phyloP scores from a whole-genome alignment of 2,888 invertebrate species.

The Girardia tigrina region DNA sequence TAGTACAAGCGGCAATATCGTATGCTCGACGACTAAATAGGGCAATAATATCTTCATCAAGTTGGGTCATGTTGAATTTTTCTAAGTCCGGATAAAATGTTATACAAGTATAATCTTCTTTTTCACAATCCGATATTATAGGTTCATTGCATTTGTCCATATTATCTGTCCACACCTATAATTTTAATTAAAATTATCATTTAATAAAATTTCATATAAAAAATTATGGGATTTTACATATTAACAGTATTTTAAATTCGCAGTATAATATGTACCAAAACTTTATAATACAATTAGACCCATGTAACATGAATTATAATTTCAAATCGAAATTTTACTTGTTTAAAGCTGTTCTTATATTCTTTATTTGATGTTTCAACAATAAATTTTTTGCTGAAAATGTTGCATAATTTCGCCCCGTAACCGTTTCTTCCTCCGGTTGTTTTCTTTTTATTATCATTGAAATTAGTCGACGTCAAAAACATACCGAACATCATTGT shows the following conservation, averaged over 20 bases:
- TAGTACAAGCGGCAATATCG: constrained; percentile 77
- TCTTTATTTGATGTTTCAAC: constrained; percentile 82
- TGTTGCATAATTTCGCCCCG: constrained; percentile 96
- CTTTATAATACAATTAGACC: no score
- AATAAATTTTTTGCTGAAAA: constrained; percentile 85
- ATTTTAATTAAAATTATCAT: no score
- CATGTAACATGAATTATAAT: no score
- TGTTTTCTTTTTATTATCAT: constrained; percentile 89
- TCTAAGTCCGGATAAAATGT: constrained; percentile 81
- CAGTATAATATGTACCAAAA: no score
- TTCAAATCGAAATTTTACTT: no score
- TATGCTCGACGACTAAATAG: constrained; percentile 83
- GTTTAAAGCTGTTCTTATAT: constrained; percentile 70
- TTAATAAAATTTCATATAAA: no score
- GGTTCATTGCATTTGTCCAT: constrained; percentile 83
- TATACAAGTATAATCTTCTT: constrained; percentile 55
- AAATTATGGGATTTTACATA: no score
- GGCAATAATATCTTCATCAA: constrained; percentile 80
- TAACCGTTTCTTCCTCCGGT: constrained; percentile 83
- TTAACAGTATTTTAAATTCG: no score
- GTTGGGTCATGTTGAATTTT: constrained; percentile 81
- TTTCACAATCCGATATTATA: constrained; percentile 58
- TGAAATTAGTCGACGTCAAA: constrained; percentile 92
- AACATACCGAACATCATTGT: constrained; percentile 98
- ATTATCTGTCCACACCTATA: constrained; percentile 76